phyloP scores from a whole-genome alignment of 2,113 vertebrate genomes.

The Bos indicus region DNA sequence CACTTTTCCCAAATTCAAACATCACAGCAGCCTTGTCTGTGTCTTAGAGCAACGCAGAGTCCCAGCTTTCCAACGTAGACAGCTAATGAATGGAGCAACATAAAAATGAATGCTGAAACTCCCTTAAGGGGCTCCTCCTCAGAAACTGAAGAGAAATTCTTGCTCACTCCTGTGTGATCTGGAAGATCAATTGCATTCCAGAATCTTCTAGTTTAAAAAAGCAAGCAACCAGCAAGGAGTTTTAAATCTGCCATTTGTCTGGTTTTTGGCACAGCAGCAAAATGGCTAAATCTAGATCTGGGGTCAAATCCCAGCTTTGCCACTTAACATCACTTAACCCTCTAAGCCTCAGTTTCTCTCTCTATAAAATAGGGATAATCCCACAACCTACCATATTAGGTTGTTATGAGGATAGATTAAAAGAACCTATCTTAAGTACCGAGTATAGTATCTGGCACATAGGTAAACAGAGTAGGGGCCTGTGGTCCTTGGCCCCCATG shows the following conservation, averaged over 20 bases:
- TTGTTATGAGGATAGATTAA: neutral
- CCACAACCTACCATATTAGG: neutral
- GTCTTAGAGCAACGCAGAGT: neutral
- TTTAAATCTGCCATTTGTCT: neutral
- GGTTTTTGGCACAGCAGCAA: neutral
- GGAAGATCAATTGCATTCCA: neutral
- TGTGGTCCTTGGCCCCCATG: neutral
- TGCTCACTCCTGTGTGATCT: neutral
- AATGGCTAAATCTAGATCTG: neutral
- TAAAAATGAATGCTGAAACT: neutral
- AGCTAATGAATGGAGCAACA: neutral
- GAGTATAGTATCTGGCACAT: neutral
- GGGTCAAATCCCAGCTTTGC: neutral
- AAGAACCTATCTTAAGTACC: neutral
- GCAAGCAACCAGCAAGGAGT: neutral
- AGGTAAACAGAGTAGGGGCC: neutral
- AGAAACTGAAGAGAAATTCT: neutral
- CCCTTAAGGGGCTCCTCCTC: neutral
- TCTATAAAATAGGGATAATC: neutral
- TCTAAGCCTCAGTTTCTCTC: neutral
- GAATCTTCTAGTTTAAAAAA: slow-evolving; percentile 8
- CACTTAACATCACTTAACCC: neutral
- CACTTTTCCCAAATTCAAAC: neutral
- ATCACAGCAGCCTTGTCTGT: neutral
- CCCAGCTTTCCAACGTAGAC: neutral